Conservation (phyloP, 2,888 invertebrate genomes). For the Antheraea yamamai region DNA sequence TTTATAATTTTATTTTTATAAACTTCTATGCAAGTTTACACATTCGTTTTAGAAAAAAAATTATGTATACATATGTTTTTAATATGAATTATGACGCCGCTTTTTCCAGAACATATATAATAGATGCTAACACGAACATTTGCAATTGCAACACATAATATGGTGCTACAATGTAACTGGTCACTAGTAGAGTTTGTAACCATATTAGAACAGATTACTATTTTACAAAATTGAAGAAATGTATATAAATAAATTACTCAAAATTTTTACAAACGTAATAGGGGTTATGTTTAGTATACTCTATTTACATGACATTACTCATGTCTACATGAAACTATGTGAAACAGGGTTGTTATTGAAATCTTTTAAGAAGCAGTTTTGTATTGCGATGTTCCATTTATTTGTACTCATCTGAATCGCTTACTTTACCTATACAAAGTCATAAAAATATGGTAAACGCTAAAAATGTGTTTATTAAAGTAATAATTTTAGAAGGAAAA, state of each 20-base stretch:
- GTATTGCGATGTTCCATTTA: background rate
- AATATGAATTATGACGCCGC: too few species aligned
- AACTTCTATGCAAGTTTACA: slow-evolving; percentile 11
- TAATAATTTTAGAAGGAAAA: slow-evolving; percentile 11
- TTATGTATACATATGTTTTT: too few species aligned
- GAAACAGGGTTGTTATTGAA: background rate
- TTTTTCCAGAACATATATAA: too few species aligned
- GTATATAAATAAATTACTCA: background rate
- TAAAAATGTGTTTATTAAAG: background rate
- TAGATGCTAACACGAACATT: too few species aligned
- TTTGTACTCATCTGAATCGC: background rate
- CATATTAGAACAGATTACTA: too few species aligned
- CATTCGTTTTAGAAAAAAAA: slow-evolving; percentile 12
- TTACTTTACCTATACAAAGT: background rate
- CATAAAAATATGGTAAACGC: background rate
- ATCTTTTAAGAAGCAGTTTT: background rate
- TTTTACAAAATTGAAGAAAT: too few species aligned
- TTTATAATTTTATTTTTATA: slow-evolving; percentile 45
- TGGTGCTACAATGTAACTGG: too few species aligned
- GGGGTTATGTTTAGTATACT: background rate
- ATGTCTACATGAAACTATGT: background rate
- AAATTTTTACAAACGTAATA: background rate
- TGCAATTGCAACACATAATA: too few species aligned
- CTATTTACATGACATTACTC: background rate
- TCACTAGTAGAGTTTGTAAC: too few species aligned